Percentiles rank a stretch among this genome's conserved stretches.
These are phyloP conservation scores for Drosophila ochracea DNA, from an alignment of 2,888 invertebrate genomes.

Conservation along the genomic window DNA sequence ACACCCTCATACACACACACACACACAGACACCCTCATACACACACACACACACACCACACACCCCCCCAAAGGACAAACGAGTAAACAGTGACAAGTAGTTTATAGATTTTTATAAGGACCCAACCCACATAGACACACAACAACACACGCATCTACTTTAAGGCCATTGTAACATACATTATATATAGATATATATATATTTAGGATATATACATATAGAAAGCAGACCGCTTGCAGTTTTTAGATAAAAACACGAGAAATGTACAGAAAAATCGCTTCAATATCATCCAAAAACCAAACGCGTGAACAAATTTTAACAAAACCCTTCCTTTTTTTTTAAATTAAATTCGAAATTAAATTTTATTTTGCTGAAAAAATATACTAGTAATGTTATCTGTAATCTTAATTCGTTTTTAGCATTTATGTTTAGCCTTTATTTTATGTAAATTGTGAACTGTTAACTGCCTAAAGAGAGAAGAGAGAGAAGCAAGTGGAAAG, in stretches of 20 bases:
- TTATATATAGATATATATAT: slow-evolving; percentile 13
- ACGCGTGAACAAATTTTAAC: slow-evolving; percentile 34
- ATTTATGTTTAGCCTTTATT: slow-evolving; percentile 12
- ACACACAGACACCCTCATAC: not conserved
- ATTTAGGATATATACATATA: slow-evolving; percentile 3
- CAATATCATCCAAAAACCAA: slow-evolving; percentile 40
- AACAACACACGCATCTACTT: slow-evolving; percentile 5
- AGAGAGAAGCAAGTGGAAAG: slow-evolving; percentile 4
- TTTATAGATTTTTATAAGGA: slow-evolving; percentile 50
- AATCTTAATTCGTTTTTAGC: slow-evolving; percentile 31
- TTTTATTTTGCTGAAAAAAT: slow-evolving; percentile 21
- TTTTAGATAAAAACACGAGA: slow-evolving; percentile 26
- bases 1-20: not conserved
- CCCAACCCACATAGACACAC: slow-evolving; percentile 6
- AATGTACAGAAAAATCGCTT: slow-evolving; percentile 54
- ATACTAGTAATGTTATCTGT: slow-evolving; percentile 21
- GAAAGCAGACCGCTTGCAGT: slow-evolving; percentile 7
- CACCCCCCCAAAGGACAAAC: slow-evolving; percentile 62
- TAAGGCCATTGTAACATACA: slow-evolving; percentile 36
- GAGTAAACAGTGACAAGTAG: slow-evolving; percentile 80
- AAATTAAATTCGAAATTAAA: not conserved
- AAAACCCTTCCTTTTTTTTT: not conserved
- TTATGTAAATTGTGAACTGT: slow-evolving; percentile 42
- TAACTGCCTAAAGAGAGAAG: slow-evolving; percentile 29
- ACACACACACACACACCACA: slow-evolving; percentile 6